Conservation (phyloP, 2,113 vertebrate genomes). For the Gambusia affinis region DNA sequence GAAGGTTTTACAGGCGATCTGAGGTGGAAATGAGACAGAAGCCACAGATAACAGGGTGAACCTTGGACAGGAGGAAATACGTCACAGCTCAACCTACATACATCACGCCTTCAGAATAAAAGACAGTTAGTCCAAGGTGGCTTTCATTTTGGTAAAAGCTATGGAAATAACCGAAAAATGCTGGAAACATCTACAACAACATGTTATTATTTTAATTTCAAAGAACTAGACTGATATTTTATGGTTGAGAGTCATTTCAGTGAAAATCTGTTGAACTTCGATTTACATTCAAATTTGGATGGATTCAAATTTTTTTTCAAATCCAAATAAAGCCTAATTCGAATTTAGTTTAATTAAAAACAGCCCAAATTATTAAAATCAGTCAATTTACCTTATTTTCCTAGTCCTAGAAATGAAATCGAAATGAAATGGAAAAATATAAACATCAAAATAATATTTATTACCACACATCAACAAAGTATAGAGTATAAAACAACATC, state of each 20-base stretch:
- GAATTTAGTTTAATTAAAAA: too few species aligned
- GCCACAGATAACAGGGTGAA: not conserved
- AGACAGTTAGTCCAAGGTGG: not conserved
- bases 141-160: not conserved
- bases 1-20: not conserved
- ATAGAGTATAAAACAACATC: too few species aligned
- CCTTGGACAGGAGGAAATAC: constrained; percentile 16
- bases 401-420: too few species aligned
- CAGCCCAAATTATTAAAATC: too few species aligned
- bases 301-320: not conserved
- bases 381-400: too few species aligned
- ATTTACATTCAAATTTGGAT: not conserved
- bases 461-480: too few species aligned
- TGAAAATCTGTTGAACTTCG: too few species aligned
- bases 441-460: too few species aligned
- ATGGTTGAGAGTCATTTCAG: too few species aligned
- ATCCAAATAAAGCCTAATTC: not conserved
- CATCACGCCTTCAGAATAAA: constrained; percentile 15
- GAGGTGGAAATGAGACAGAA: not conserved
- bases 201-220: too few species aligned
- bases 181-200: not conserved
- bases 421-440: too few species aligned
- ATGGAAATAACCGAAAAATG: not conserved
- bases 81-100: not conserved
- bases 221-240: too few species aligned